These are phyloP conservation scores for Latrodectus geometricus DNA, from an alignment of 1,140 invertebrate genomes.

Conservation along the genomic window DNA sequence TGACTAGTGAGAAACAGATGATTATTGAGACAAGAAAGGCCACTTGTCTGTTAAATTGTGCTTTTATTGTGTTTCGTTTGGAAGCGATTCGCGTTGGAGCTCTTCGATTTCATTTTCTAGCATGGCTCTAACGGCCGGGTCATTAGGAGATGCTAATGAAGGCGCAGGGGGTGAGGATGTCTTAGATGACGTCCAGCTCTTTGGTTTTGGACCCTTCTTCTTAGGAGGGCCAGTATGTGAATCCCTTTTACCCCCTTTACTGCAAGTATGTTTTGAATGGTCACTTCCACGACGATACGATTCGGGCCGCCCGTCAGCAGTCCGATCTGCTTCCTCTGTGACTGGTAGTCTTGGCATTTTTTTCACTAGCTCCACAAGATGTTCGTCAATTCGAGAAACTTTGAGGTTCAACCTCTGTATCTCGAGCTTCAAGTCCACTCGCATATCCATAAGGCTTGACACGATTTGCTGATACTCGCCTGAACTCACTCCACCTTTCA, in stretches of 20 bases:
- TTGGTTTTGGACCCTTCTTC: conserved; percentile 51
- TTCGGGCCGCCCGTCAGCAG: conserved; percentile 34
- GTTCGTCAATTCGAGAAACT: conserved; percentile 83
- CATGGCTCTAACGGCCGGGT: conserved; percentile 65
- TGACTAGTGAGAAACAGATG: conserved; percentile 47
- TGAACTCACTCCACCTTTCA: conserved; percentile 4
- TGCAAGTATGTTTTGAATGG: conserved; percentile 53
- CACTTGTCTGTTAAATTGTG: conserved; percentile 59
- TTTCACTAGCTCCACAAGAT: conserved; percentile 74
- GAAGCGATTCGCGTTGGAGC: conserved; percentile 65
- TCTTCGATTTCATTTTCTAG: conserved; percentile 68
- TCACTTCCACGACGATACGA: conserved; percentile 39
- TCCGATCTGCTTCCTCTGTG: conserved; percentile 21
- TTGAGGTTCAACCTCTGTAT: conserved; percentile 86
- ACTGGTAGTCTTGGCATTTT: conserved; percentile 45
- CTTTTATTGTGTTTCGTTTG: conserved; percentile 58
- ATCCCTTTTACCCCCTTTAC: conserved; percentile 41
- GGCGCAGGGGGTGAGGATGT: conserved; percentile 27
- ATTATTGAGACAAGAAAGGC: conserved; percentile 54
- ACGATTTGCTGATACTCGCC: conserved; percentile 81
- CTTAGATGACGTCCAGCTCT: conserved; percentile 50
- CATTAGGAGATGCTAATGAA: conserved; percentile 45
- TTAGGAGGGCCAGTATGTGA: conserved; percentile 22
- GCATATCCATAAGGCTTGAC: conserved; percentile 86
- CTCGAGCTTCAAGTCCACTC: conserved; percentile 87